Conservation (phyloP, 2,113 vertebrate species). For the Pipra filicauda region DNA sequence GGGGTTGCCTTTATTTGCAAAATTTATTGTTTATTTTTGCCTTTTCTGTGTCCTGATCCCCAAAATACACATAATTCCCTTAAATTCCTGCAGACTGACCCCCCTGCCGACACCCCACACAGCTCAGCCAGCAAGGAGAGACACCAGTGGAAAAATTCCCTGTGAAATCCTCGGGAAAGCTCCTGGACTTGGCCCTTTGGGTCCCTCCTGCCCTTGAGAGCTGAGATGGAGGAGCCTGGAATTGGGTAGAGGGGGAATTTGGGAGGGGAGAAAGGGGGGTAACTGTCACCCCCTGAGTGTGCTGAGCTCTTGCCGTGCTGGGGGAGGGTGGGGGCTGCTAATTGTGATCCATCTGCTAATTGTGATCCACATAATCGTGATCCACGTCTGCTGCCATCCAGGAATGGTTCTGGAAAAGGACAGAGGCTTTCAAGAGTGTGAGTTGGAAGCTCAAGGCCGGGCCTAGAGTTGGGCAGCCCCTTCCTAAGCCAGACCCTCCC, state of each 20-base stretch:
- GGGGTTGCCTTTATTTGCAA: background rate
- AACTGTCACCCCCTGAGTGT: accelerated
- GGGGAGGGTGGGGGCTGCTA: background rate
- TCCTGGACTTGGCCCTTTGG: background rate
- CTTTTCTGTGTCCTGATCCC: background rate
- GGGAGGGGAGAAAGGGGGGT: background rate
- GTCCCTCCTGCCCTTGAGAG: background rate
- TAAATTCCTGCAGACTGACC: background rate
- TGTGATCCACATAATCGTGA: background rate
- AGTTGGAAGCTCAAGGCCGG: background rate
- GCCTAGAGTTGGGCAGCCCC: background rate
- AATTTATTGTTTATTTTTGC: background rate
- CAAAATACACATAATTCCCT: no score
- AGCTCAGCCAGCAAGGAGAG: accelerated
- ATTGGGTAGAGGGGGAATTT: accelerated
- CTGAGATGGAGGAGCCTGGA: background rate
- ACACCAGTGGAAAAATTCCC: background rate
- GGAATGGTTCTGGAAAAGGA: accelerated
- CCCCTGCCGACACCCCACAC: accelerated
- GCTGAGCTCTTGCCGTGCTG: background rate
- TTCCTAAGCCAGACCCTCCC: background rate
- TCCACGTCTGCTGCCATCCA: accelerated
- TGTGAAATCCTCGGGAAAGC: background rate
- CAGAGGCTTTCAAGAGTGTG: background rate
- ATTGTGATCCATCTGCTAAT: no score